Evolutionary conservation across 2,888 invertebrate species (phyloP).

Genomic region (Drosophila helvetica): DNA sequence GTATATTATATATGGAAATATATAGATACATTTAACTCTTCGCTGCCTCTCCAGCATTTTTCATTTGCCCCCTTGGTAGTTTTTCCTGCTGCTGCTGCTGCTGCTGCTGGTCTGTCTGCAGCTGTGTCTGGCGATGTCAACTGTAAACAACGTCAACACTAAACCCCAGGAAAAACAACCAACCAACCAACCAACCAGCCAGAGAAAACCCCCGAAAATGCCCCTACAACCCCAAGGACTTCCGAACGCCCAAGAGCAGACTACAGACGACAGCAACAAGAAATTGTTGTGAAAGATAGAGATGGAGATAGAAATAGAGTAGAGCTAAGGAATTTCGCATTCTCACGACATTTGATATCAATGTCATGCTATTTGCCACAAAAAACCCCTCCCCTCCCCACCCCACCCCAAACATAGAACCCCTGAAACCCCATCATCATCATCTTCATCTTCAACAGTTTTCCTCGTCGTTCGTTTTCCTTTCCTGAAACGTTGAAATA

Average conservation of each 20-base stretch:
- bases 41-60: conserved; percentile 47
- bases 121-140: conserved; percentile 75
- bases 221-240: conserved; percentile 11
- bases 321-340: conserved; percentile 44
- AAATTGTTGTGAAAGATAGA: conserved; percentile 18
- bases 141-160: conserved; percentile 73
- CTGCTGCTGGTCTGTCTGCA: conserved; percentile 60
- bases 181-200: conserved; percentile 4
- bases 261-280: conserved; percentile 58
- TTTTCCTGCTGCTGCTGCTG: conserved; percentile 11
- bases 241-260: too few species aligned
- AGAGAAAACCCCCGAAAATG: conserved; percentile 39
- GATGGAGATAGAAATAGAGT: conserved; percentile 16
- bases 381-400: neutral
- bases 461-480: conserved; percentile 13
- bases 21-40: neutral
- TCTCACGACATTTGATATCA: conserved; percentile 74
- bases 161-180: conserved; percentile 30
- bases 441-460: conserved; percentile 50
- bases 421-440: neutral
- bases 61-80: conserved; percentile 30
- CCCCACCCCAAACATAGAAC: neutral
- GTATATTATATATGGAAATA: neutral
- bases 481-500: conserved; percentile 58
- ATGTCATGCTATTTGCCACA: conserved; percentile 71